phyloP scores from a whole-genome alignment of 2,888 invertebrate genomes.

The Latrodectus hesperus region DNA sequence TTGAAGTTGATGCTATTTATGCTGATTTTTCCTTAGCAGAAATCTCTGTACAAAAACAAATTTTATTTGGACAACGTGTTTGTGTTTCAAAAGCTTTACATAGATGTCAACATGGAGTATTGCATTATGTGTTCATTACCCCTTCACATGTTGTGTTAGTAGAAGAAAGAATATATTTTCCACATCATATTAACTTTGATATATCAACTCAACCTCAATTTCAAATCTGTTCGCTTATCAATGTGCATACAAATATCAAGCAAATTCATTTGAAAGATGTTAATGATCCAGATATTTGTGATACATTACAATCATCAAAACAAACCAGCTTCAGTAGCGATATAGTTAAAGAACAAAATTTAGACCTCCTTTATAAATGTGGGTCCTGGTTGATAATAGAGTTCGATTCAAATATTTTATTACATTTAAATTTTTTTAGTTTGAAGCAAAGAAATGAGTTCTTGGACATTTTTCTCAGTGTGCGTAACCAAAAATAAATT shows the following conservation, averaged over 20 bases:
- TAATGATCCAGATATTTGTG: conserved; percentile 6
- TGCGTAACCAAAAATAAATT: conserved; percentile 53
- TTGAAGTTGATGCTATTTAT: conserved; percentile 37
- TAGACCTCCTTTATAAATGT: conserved; percentile 32
- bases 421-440: conserved; percentile 56
- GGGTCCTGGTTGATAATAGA: conserved; percentile 63
- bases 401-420: conserved; percentile 45
- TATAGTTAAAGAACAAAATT: conserved; percentile 22
- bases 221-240: conserved; percentile 45
- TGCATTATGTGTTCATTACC: conserved; percentile 60
- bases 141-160: conserved; percentile 55
- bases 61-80: conserved; percentile 53
- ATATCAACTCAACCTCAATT: conserved; percentile 42
- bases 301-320: not conserved
- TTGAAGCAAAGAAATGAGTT: conserved; percentile 55
- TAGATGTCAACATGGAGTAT: conserved; percentile 37
- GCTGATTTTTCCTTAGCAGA: conserved; percentile 4
- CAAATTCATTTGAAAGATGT: conserved; percentile 53
- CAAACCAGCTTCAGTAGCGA: not conserved
- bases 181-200: conserved; percentile 24
- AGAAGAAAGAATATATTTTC: conserved; percentile 46
- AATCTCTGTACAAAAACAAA: conserved; percentile 30
- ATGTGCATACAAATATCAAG: conserved; percentile 58
- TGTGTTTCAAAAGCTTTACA: conserved; percentile 52
- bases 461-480: conserved; percentile 62